Evolutionary conservation across 1,140 invertebrate genomes (phyloP).

Genomic region (Cydia splendana): DNA sequence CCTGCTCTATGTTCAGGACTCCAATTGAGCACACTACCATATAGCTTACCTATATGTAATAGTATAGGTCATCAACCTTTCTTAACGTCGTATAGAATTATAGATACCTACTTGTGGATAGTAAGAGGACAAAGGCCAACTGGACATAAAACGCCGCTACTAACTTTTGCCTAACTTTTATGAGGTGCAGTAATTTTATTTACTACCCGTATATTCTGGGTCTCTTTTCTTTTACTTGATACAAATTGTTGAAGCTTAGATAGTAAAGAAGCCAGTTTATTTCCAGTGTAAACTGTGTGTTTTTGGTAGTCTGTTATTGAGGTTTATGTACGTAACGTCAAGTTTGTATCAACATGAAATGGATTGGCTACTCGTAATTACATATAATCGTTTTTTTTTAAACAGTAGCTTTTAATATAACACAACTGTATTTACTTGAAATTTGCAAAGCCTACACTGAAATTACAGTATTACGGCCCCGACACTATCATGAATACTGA

Average conservation of each 20-base stretch:
- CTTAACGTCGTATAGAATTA: neutral
- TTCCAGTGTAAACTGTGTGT: neutral
- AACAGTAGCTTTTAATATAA: no score
- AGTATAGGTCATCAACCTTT: neutral
- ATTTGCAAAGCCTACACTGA: no score
- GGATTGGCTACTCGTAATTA: neutral
- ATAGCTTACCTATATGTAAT: no score
- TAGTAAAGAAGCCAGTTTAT: conserved; percentile 16
- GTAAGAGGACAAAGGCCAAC: conserved; percentile 10
- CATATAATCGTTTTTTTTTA: no score
- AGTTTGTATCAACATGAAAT: neutral
- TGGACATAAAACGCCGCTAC: conserved; percentile 6
- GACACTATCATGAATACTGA: no score
- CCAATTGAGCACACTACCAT: no score
- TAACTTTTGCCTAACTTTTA: conserved; percentile 26
- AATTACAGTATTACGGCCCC: no score
- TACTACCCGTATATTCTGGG: conserved; percentile 26
- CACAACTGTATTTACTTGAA: no score
- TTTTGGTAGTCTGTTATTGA: neutral
- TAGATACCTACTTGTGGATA: neutral
- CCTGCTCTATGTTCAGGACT: no score
- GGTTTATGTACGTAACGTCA: neutral
- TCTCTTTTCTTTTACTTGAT: conserved; percentile 10
- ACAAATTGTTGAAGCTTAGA: conserved; percentile 19
- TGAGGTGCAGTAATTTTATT: conserved; percentile 24